These are phyloP conservation scores for Acrocephalus arundinaceus DNA, from an alignment of 2,113 vertebrate species.

Conservation along the genomic window DNA sequence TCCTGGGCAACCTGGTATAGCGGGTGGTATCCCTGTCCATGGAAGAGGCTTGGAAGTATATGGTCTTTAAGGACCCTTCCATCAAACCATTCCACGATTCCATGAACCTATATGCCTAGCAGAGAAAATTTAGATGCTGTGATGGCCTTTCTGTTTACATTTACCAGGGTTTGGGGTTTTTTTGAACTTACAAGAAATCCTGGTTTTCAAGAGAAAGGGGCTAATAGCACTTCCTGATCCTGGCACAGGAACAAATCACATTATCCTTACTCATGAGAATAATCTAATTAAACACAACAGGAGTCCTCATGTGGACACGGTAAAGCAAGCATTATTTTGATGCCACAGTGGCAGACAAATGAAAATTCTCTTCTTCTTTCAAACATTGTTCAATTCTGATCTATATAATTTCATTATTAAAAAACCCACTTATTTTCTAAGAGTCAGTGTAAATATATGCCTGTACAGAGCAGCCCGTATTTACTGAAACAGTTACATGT, in stretches of 20 bases:
- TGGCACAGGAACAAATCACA: slow-evolving; percentile 45
- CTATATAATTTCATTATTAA: background rate
- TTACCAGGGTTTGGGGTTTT: background rate
- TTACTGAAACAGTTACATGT: slow-evolving; percentile 3
- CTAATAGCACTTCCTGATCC: slow-evolving; percentile 27
- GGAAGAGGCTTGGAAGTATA: background rate
- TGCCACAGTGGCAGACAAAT: background rate
- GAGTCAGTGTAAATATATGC: background rate
- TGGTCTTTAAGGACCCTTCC: background rate
- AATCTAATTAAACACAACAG: slow-evolving; percentile 57
- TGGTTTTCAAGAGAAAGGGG: background rate
- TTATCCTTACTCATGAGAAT: slow-evolving; percentile 54
- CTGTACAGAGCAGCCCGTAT: background rate
- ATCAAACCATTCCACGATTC: background rate
- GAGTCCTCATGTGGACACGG: slow-evolving; percentile 20
- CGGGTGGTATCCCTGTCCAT: background rate
- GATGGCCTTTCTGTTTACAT: background rate
- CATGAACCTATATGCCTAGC: background rate
- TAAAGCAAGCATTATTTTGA: slow-evolving; percentile 32
- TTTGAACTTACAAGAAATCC: slow-evolving; percentile 3
- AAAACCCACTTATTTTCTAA: background rate
- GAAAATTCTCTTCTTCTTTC: background rate
- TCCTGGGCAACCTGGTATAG: background rate
- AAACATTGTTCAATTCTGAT: background rate
- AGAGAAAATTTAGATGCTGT: background rate